Evolutionary conservation across 2,888 invertebrate genomes (phyloP).

Genomic region (Tinea pellionella): DNA sequence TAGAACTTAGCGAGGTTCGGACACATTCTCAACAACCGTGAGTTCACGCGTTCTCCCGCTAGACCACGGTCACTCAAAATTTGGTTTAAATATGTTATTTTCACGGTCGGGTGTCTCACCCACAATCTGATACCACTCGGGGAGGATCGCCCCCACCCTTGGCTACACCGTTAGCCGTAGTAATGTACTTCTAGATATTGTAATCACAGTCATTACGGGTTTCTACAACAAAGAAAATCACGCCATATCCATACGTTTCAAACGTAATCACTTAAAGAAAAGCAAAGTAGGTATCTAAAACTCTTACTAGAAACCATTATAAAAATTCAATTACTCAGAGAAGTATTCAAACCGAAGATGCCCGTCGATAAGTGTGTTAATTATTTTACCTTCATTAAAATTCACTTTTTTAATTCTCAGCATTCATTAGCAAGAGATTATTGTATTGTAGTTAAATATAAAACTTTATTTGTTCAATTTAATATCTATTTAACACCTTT

Average conservation of each 20-base stretch:
- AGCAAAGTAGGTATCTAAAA: constrained; percentile 12
- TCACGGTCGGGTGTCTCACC: no score
- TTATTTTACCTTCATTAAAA: constrained; percentile 12
- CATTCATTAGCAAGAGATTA: constrained; percentile 2
- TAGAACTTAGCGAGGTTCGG: no score
- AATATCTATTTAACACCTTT: background rate
- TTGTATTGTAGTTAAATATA: constrained; percentile 5
- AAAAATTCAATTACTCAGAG: constrained; percentile 10
- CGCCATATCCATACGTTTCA: background rate
- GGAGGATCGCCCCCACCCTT: no score
- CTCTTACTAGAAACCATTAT: background rate
- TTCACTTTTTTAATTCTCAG: background rate
- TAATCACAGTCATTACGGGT: no score
- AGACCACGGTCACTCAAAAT: no score
- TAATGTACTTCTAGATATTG: no score
- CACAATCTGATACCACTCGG: no score
- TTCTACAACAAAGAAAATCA: no score
- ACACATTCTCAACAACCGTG: no score
- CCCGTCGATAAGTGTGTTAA: constrained; percentile 7
- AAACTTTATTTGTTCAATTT: constrained; percentile 1
- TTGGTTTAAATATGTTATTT: no score
- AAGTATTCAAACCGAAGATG: constrained; percentile 11
- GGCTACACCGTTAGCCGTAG: no score
- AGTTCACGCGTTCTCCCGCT: no score
- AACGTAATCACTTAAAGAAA: background rate